Evolutionary conservation across 2,113 vertebrate species (phyloP), one percentile per base, ranked within the genome.

Genomic region (Xiphophorus hellerii): DNA sequence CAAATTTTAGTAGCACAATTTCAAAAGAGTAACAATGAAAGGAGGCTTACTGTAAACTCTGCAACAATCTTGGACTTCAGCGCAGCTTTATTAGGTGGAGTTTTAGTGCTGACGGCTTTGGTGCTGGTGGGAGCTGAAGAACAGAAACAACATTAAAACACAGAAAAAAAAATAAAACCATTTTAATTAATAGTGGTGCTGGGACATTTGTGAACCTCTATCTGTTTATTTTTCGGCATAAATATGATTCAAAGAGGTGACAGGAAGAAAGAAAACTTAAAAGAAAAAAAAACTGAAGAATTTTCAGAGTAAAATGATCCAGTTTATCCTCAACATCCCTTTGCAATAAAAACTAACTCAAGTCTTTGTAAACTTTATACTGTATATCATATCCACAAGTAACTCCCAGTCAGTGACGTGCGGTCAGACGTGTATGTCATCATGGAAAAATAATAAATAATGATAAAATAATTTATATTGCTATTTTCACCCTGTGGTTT

Each of bases 11-110:
- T n/a, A 14, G 65, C 58, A 44, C 6, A 8, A 29, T 3, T 42
- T 1, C 12, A 44, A 48, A n/a, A 68, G 14, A 71, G 44, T 1
- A 63, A 11, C 22, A 1, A n/a, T 3, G 74, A 10, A 44, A 37
- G 3, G 13, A 69, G 68, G 94, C 97, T 96, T 94, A 99, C 98
- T 81, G 96, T 93, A 90, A 99, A 99, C 90, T 99, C 98, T 0
- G 97, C 97, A 15, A 99, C 96, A 30, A 99, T 98, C 94, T 99
- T 99, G 61, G 97, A 98, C 90, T 98, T 99, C 69, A 99, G 90
- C 70, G 95, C 96, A 67, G 96, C 96, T 95, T 98, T 98, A 0
- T 96, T 94, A 82, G 94, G 99, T 99, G 61, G 97, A 98, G 51
- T 89, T 98, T 99, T 69, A 99, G 90, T 71, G 95, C 96, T 58